Evolutionary conservation across 2,888 invertebrate genomes (phyloP).

Genomic region (Caenorhabditis doughertyi): DNA sequence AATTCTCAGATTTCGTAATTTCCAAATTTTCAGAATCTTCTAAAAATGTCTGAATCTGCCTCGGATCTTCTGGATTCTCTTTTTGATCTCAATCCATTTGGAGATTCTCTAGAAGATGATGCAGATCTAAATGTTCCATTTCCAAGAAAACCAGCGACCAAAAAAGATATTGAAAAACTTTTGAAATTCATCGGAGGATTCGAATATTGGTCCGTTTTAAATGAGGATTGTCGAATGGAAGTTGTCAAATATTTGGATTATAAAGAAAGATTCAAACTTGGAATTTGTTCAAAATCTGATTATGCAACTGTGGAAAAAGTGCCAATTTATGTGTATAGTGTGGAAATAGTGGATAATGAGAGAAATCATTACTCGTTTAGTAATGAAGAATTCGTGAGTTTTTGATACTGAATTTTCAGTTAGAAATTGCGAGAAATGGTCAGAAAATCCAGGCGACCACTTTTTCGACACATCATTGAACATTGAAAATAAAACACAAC

Average conservation of each 20-base stretch:
- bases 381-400: conserved; percentile 5
- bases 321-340: background rate
- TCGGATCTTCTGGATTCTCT: no score
- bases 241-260: conserved; percentile 25
- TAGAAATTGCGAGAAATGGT: no score
- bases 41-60: no score
- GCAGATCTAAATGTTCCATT: no score
- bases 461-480: no score
- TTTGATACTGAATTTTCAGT: background rate
- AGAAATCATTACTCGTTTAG: background rate
- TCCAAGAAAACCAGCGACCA: no score
- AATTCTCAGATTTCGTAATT: no score
- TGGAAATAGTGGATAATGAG: conserved; percentile 2
- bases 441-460: no score
- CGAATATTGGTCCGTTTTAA: conserved; percentile 8
- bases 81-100: no score
- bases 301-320: background rate
- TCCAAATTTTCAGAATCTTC: no score
- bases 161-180: background rate
- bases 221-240: conserved; percentile 17
- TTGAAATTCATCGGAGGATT: conserved; percentile 24
- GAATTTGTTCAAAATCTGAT: conserved; percentile 22
- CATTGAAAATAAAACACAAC: no score
- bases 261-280: conserved; percentile 1
- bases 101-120: no score